Evolutionary conservation across 2,888 invertebrate species (phyloP), one percentile per base, ranked within the genome.

Genomic region (Spodoptera littoralis): DNA sequence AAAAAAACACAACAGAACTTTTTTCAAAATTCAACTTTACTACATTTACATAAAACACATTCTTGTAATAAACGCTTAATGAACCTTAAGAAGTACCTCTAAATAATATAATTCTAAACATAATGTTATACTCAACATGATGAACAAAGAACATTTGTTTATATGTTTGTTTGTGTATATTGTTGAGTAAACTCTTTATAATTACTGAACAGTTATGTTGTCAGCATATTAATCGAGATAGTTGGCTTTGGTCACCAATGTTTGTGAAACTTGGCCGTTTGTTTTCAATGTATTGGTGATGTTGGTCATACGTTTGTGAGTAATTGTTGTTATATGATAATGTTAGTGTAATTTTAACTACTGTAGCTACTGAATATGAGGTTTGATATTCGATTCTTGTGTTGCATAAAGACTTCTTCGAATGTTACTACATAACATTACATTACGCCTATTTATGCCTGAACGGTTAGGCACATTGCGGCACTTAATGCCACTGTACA

Each of bases 181-280:
- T 74, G 77, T 74, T 72, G 65, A 64, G 65, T 72, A 72, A 72
- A 77, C 74, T 79, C 59, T 62, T 77, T 79, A 64, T 74, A 79
- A 78, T 78, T 77, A 77, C 77, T 75, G 72, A 77, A 66, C 24
- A 68, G 65, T 53, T 48, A 67, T 73, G 51, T 48, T 45, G 30
- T 68, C 55, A 44, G 75, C 74, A 77, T 79, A 64, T 65, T 76
- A 61, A 74, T 78, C 59, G 51, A 22, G 46, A 8, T 30, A 18
- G 61, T 65, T 59, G 72, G 43, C 18, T 27, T 11, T 60, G 27
- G 54, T 60, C 44, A 49, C 59, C 48, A 71, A 73, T 45, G 55
- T 68, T 73, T 73, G 68, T 27, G 3, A n/a, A 27, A 13, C 13
- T 1, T 42, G 42, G 30, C 50, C 22, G 3, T 11, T 11, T 2